phyloP scores from a whole-genome alignment of 2,113 vertebrate species.

The Poeciliopsis retropinna region DNA sequence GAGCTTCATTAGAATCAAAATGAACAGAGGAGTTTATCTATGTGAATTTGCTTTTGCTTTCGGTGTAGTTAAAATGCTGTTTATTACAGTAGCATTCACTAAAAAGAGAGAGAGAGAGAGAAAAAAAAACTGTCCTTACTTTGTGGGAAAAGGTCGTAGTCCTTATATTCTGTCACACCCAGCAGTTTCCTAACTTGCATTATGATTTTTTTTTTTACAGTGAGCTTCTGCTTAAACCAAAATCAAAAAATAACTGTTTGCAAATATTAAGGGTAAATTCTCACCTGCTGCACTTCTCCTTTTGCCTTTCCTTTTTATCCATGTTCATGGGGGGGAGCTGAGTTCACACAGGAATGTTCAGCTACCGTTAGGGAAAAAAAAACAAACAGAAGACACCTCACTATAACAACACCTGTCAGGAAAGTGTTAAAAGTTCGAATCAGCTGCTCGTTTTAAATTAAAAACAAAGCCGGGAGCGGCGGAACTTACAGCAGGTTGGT shows the following conservation, averaged over 20 bases:
- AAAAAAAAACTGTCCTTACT: background rate
- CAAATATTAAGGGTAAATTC: background rate
- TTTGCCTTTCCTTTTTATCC: constrained; percentile 25
- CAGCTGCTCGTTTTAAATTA: background rate
- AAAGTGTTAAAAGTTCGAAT: background rate
- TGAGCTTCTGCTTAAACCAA: background rate
- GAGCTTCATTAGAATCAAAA: too few relatives aligned
- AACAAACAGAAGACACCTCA: background rate
- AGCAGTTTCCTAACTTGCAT: background rate
- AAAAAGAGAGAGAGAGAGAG: background rate
- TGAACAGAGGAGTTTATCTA: background rate
- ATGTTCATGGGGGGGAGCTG: constrained; percentile 31
- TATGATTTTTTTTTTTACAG: too few relatives aligned
- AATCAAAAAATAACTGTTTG: background rate
- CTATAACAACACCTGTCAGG: background rate
- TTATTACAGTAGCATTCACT: background rate
- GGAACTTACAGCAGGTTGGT: background rate
- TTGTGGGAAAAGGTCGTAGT: background rate
- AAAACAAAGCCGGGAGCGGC: background rate
- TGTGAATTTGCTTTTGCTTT: background rate
- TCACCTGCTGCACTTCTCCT: constrained; percentile 41
- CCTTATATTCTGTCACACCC: background rate
- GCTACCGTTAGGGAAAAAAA: background rate
- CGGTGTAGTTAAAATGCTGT: background rate
- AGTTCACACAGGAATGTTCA: background rate